Percentiles rank a stretch among this genome's conserved stretches.
phyloP scores from a whole-genome alignment of 2,888 invertebrate genomes.

The Julus scandinavius region DNA sequence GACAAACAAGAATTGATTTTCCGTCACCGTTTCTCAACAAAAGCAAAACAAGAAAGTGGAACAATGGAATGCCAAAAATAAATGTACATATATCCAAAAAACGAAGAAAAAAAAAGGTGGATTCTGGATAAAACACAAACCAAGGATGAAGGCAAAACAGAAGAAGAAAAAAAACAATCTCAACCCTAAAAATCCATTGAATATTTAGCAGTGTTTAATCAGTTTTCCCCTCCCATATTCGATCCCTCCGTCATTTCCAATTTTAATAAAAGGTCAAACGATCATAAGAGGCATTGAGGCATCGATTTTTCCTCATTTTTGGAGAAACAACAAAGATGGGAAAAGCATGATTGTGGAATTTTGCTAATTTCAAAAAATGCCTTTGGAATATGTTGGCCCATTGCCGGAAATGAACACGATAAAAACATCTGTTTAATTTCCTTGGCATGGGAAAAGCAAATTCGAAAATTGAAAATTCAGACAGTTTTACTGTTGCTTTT shows the following conservation, averaged over 20 bases:
- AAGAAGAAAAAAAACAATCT: neutral
- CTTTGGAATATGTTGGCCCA: neutral
- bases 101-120: neutral
- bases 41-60: constrained; percentile 30
- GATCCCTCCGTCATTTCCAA: neutral
- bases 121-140: neutral
- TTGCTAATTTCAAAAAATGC: neutral
- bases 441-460: neutral
- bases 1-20: constrained; percentile 24
- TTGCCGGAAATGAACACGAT: constrained; percentile 28
- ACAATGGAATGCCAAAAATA: constrained; percentile 21
- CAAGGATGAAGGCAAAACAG: neutral
- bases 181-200: neutral
- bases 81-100: neutral
- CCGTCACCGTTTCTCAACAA: neutral
- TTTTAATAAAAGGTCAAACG: constrained; percentile 28
- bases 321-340: constrained; percentile 5
- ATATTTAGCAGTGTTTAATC: neutral
- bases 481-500: no score
- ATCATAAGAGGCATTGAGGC: neutral
- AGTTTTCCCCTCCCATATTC: neutral
- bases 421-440: constrained; percentile 1
- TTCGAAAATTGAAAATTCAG: neutral
- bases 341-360: neutral
- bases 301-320: neutral